Base-by-base conservation (phyloP, 1,140 invertebrate genomes). In the Wasmannia auropunctata region DNA sequence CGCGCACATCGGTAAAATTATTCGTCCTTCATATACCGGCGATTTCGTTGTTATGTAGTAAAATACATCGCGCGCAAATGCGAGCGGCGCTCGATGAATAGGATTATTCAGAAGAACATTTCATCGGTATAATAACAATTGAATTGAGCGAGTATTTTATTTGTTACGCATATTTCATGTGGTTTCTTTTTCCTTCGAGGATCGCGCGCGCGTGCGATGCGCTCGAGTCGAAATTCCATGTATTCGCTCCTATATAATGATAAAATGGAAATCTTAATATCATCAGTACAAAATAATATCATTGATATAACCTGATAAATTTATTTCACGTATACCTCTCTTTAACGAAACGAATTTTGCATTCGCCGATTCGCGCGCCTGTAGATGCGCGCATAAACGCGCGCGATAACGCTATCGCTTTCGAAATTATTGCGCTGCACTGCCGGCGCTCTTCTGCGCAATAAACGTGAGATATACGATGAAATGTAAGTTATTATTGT, bases 1-100 rank as follows among this genome's bases (percentile, higher is more conserved):
- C 28, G 25, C 63, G 46, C 19, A 43, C 46, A n/a, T n/a, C n/a
- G n/a, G 63, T 79, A 43, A 74, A 87, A 88, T 88, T 74, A 88
- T 80, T 81, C 28, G 28, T 31, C 3, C 43, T 69, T 46, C 79
- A 43, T 80, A 19, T 81, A 14, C 14, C 37, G 25, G 49, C 51
- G 19, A 58, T 72, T 83, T 81, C 49, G 67, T 31, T 43, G 49
- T 72, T 56, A 16, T 22, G 19, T 34, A 19, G 7, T 31, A 65
- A 69, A 67, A 81, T 65, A 40, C n/a, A 37, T 51, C n/a, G 28
- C 28, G 46, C n/a, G 28, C 28, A 58, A 83, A 60, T 72, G 31
- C 67, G 25, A 46, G 31, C 10, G 28, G 14, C 22, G n/a, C n/a
- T n/a, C 14, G 51, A 72, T 25, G 46, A 80, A 43, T 51, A n/a